Conservation (phyloP, 2,888 invertebrate species). For the Cryptocephalus moraei region DNA sequence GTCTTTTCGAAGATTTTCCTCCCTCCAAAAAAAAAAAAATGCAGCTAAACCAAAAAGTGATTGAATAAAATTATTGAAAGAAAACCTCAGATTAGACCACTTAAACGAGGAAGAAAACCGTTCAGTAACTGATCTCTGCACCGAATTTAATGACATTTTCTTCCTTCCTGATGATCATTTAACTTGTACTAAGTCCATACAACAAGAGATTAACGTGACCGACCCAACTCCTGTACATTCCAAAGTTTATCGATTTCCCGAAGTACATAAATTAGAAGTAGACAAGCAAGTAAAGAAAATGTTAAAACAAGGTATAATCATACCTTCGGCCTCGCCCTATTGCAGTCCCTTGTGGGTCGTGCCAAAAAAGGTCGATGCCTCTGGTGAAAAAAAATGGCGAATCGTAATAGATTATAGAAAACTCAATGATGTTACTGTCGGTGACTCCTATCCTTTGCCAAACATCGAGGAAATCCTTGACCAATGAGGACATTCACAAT, state of each 20-base stretch:
- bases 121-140: not conserved
- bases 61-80: not conserved
- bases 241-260: not conserved
- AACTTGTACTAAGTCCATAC: not conserved
- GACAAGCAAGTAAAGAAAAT: not conserved
- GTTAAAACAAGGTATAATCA: not conserved
- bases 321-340: slow-evolving; percentile 3
- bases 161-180: slow-evolving; percentile 8
- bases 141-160: not conserved
- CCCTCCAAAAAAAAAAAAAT: too few species aligned
- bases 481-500: slow-evolving; percentile 21
- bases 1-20: too few species aligned
- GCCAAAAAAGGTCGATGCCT: slow-evolving; percentile 10
- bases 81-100: not conserved
- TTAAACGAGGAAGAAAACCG: not conserved
- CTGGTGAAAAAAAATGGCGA: slow-evolving; percentile 14
- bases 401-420: slow-evolving; percentile 10
- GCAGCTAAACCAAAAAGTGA: not conserved
- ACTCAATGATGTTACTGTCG: slow-evolving; percentile 9
- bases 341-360: slow-evolving; percentile 17
- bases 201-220: not conserved
- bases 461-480: too few species aligned
- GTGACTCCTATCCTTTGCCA: slow-evolving; percentile 24
- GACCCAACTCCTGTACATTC: not conserved
- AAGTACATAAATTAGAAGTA: not conserved